Evolutionary conservation across 1,140 invertebrate species (phyloP), one percentile per base, ranked within the genome.

Genomic region (Papilio dardanus): DNA sequence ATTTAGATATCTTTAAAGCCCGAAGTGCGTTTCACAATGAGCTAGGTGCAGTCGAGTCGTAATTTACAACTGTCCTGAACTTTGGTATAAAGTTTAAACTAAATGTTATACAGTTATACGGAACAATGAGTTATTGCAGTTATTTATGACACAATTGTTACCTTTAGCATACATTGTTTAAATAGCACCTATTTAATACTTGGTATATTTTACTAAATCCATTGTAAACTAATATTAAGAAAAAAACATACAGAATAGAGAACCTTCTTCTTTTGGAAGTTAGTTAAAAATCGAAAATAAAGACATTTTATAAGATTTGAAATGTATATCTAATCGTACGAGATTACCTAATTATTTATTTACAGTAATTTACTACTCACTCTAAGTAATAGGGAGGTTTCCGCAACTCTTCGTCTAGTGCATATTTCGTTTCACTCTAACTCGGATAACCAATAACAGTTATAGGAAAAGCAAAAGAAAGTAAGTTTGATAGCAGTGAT

Each of bases 91-190:
- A 78, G 54, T 74, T 79, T 77, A 79, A 62, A 67, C 77, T 78
- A 83, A 86, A 85, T 86, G 78, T 75, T 82, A 84, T 74, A 81
- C 71, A 67, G 76, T 81, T 75, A 76, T 77, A 80, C 50, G 76
- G 81, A 82, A 87, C 83, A 87, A 84, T 87, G 83, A 82, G 74
- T 83, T 82, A 84, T 83, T 82, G 77, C 76, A 74, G 78, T 81
- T 83, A 83, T 81, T 81, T 76, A 78, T 76, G 71, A 40, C 74
- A 71, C 73, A 79, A 54, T 73, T 54, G 19, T 73, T 35, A 71
- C 12, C 66, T 71, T 71, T 71, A n/a, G 5, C 16, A 46, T 10
- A 46, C 24, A 62, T 30, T 30, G 54, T 62, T 28, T 28, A 58
- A 12, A 58, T 1, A 54, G 21, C 21, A 54, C 24, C 3, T 19